Evolutionary conservation across 2,113 vertebrate genomes (phyloP).

Genomic region (Propithecus coquereli): DNA sequence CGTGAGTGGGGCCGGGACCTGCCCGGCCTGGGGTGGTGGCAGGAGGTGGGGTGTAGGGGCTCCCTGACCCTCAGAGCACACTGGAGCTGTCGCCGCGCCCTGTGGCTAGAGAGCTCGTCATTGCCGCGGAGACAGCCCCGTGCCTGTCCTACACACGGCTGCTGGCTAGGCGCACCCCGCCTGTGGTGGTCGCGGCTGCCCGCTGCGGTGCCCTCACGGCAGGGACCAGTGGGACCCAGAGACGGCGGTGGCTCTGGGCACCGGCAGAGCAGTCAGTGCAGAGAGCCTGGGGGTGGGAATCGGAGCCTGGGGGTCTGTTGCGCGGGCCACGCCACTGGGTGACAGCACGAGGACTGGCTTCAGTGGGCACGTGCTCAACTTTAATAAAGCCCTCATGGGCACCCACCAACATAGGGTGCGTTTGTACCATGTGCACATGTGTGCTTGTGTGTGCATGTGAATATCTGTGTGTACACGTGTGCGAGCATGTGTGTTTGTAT

Average conservation of each 20-base stretch:
- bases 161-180: too few relatives aligned
- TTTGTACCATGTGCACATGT: fast-evolving
- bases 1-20: not conserved
- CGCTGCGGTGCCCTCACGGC: too few relatives aligned
- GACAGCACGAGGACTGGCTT: not conserved
- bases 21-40: too few relatives aligned
- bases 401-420: too few relatives aligned
- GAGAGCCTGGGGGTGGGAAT: not conserved
- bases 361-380: not conserved
- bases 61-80: not conserved
- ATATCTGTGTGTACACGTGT: fast-evolving
- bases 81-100: not conserved
- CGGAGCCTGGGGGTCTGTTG: too few relatives aligned
- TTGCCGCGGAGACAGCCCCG: too few relatives aligned
- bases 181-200: too few relatives aligned
- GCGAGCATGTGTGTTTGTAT: too few relatives aligned
- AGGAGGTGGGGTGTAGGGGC: fast-evolving
- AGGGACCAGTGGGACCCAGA: too few relatives aligned
- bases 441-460: not conserved
- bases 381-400: not conserved
- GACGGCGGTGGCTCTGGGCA: too few relatives aligned
- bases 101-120: not conserved
- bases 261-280: too few relatives aligned
- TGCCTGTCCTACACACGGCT: not conserved
- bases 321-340: too few relatives aligned